Conservation (phyloP, 2,888 invertebrate genomes). For the Aradus depressus region DNA sequence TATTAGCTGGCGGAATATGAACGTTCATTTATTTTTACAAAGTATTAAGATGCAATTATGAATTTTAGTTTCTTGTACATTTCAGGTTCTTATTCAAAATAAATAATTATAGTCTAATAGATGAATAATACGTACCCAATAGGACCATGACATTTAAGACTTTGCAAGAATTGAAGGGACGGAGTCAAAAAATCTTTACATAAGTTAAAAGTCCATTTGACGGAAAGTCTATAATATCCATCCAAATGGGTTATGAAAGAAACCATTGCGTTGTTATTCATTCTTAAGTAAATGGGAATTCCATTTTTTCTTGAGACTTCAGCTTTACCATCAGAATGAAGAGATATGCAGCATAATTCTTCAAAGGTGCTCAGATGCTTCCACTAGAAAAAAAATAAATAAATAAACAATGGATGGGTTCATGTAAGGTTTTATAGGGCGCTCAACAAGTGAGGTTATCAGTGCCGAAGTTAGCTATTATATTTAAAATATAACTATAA, state of each 20-base stretch:
- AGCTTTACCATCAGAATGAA: constrained; percentile 55
- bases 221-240: constrained; percentile 75
- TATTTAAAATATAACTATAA: no score
- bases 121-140: constrained; percentile 53
- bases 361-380: constrained; percentile 65
- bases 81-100: no score
- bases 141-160: constrained; percentile 77
- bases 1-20: no score
- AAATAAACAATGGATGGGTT: neutral
- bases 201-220: constrained; percentile 84
- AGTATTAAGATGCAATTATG: no score
- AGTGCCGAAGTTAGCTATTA: no score
- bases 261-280: constrained; percentile 53
- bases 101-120: constrained; percentile 6
- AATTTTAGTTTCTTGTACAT: no score
- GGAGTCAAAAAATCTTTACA: constrained; percentile 74
- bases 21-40: no score
- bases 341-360: constrained; percentile 70
- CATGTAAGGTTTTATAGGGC: no score
- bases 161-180: constrained; percentile 57
- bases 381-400: constrained; percentile 45
- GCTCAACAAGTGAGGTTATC: no score
- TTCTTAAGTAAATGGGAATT: constrained; percentile 63
- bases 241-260: constrained; percentile 73
- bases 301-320: constrained; percentile 66